phyloP scores from a whole-genome alignment of 2,888 invertebrate genomes.

The Epinotia brunnichana region DNA sequence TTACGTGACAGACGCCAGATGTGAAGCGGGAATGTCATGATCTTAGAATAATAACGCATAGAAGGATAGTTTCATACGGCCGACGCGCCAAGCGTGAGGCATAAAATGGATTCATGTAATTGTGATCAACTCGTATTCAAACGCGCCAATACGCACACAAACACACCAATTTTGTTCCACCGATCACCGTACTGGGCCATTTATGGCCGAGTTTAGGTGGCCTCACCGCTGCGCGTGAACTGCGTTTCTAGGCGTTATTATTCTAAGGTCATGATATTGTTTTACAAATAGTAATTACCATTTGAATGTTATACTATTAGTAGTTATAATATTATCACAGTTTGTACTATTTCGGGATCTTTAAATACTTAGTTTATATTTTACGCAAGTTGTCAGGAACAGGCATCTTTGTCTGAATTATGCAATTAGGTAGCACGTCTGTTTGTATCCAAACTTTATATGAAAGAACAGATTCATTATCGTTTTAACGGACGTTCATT shows the following conservation, averaged over 20 bases:
- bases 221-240: no score
- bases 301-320: not conserved
- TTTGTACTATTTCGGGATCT: not conserved
- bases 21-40: not conserved
- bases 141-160: no score
- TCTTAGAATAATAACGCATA: no score
- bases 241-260: no score
- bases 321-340: not conserved
- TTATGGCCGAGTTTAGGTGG: no score
- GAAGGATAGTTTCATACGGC: no score
- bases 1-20: not conserved
- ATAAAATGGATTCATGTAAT: no score
- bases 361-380: not conserved
- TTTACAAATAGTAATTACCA: not conserved
- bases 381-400: not conserved
- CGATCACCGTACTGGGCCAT: no score
- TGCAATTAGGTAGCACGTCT: conserved; percentile 67
- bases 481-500: conserved; percentile 59
- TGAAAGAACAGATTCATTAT: conserved; percentile 68
- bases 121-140: no score
- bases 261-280: no score
- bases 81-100: no score
- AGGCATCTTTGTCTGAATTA: not conserved
- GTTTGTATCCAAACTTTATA: conserved; percentile 64
- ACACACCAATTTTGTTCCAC: no score